phyloP scores from a whole-genome alignment of 2,888 invertebrate genomes.

The Gari tellinella region DNA sequence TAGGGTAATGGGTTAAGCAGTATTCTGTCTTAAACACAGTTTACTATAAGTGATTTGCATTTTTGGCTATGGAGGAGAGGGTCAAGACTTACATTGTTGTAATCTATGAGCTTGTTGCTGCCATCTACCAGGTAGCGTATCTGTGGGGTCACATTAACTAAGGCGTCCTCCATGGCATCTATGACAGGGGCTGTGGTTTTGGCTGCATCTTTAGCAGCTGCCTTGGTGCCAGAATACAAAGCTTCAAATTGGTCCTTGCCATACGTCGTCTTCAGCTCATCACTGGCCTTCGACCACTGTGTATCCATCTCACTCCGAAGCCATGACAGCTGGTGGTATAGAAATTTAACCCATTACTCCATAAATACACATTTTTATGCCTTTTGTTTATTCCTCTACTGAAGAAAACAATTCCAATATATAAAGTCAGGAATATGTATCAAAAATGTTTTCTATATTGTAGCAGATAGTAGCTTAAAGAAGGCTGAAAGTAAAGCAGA shows the following conservation, averaged over 20 bases:
- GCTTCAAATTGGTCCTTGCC: conserved; percentile 64
- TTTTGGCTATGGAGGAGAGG: too few relatives aligned
- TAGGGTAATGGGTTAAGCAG: too few relatives aligned
- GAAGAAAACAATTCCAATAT: too few relatives aligned
- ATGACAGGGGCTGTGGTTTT: conserved; percentile 64
- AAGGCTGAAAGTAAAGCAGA: too few relatives aligned
- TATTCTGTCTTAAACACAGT: too few relatives aligned
- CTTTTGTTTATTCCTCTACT: too few relatives aligned
- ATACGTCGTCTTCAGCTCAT: conserved; percentile 68
- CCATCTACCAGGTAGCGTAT: conserved; percentile 72
- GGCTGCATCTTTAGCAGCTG: conserved; percentile 49
- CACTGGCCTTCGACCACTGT: conserved; percentile 61
- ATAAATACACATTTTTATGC: too few relatives aligned
- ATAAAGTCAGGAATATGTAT: too few relatives aligned
- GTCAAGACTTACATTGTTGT: conserved; percentile 68
- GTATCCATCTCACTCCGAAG: conserved; percentile 60
- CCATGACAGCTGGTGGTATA: conserved; percentile 51
- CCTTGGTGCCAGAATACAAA: conserved; percentile 38
- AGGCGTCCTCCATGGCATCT: conserved; percentile 72
- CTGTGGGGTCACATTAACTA: conserved; percentile 57
- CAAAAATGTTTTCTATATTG: too few relatives aligned
- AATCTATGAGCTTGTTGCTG: conserved; percentile 65
- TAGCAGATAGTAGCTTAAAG: too few relatives aligned
- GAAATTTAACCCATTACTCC: too few relatives aligned
- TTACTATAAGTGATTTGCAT: too few relatives aligned